Base-by-base conservation (phyloP, 2,113 vertebrate genomes). In the Mesembrinibis cayennensis region DNA sequence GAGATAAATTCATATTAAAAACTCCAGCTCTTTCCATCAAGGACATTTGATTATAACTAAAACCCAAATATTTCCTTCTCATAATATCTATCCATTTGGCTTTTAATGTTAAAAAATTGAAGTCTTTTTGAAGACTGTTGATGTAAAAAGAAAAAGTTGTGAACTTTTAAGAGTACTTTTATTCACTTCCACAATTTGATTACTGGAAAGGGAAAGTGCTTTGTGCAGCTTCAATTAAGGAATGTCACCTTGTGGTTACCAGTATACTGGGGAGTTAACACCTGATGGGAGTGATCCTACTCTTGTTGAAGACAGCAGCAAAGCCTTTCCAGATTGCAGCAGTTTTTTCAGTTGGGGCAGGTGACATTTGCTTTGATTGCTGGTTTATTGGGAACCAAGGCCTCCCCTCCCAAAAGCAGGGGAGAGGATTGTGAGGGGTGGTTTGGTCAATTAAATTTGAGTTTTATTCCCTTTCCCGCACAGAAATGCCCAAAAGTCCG, bases 1-100 rank as follows among this genome's bases (percentile, higher is more conserved):
- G 42, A 92, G 83, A 67, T 52, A 74, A 84, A 83, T 86, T 89
- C 1, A 8, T 93, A 72, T 81, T 74, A 78, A 95, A 87, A 90
- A 44, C 40, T 40, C 50, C 27, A 76, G 23, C 71, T 45, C 70
- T 82, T 91, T 91, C 81, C 69, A 61, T 59, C 27, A 94, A 94
- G 82, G 81, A 93, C 83, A 94, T 84, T 82, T 87, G 59, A 66
- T 82, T 78, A 82, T 81, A 70, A 69, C 74, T 63, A 44, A 92
- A 73, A 2, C 34, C 49, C 47, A 47, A 17, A 25, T 93, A 70
- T 61, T 94, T 96, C 89, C 32, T 87, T 90, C 11, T 86, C 19
- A 3, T 67, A 32, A 23, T 63, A 82, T 34, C 45, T 88, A 9
- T 73, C 65, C 89, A 81, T 88, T 87, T 78, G 65, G 38, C 61